phyloP scores from a whole-genome alignment of 2,888 invertebrate species.

The Drosophila nigritarsus region DNA sequence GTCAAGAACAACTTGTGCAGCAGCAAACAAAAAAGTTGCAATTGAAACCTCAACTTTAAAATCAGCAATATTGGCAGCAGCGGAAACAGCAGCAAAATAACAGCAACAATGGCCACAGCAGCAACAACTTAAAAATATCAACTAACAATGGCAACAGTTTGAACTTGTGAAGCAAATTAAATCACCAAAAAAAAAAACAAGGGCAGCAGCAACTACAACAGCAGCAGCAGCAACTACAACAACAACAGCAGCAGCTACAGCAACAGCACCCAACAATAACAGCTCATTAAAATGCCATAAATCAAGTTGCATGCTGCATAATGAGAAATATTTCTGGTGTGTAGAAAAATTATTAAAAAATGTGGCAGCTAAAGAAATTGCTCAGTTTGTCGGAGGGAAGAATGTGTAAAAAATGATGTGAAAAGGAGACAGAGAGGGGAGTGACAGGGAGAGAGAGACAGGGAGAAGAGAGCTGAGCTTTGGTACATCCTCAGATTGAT shows the following conservation, averaged over 20 bases:
- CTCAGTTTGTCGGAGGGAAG: constrained; percentile 47
- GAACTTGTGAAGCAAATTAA: neutral
- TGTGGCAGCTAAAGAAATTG: constrained; percentile 34
- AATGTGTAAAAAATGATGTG: constrained; percentile 54
- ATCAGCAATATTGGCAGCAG: neutral
- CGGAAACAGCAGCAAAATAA: neutral
- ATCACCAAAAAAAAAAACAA: neutral
- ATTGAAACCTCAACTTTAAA: neutral
- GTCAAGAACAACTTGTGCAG: neutral
- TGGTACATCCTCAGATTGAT: constrained; percentile 73
- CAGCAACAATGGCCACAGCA: neutral
- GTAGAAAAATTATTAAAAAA: constrained; percentile 37
- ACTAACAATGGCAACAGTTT: neutral
- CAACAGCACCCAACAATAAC: constrained; percentile 8
- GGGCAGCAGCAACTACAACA: neutral
- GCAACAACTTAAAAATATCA: neutral
- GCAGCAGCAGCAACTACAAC: too few relatives aligned
- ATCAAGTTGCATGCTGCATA: constrained; percentile 66
- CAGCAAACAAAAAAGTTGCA: neutral
- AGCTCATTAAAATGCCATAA: constrained; percentile 79
- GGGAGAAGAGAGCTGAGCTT: neutral
- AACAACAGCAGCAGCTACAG: neutral
- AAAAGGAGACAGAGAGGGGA: constrained; percentile 4
- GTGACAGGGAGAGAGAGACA: neutral
- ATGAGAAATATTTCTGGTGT: constrained; percentile 31